Evolutionary conservation across 2,113 vertebrate species (phyloP), one percentile per base, ranked within the genome.

Genomic region (Gadus macrocephalus): DNA sequence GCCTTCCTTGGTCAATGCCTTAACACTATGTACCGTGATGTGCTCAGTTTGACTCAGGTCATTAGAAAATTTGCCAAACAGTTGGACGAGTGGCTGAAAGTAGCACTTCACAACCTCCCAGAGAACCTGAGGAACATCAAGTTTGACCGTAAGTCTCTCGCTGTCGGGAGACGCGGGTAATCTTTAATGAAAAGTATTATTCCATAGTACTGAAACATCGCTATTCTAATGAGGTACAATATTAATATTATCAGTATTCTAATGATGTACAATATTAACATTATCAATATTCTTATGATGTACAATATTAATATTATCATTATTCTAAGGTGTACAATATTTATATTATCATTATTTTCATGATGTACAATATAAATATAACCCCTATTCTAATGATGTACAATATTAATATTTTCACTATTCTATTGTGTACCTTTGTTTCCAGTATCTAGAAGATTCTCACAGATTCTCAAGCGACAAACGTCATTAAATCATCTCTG

Each of bases 51-150:
- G 88, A 99, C 97, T 1, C 97, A 99, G 92, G 97, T 99, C 75
- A 99, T 99, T 68, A 90, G 97, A 55, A 99, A 99, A 89, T 99
- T 99, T 92, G 97, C 97, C 84, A 99, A 99, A 89, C 97, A 99
- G 80, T 91, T 99, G 68, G 97, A 99, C 1, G 97, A 99, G 83
- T 99, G 97, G 97, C 91, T 99, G 25, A 98, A 97, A 89, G 94
- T 99, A 80, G 97, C 97, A 75, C 94, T 99, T 70, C 96, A 99
- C 0, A 95, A 99, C 87, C 93, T 99, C 70, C 97, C 97, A 0
- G 97, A 98, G 87, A 99, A 99, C 81, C 84, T 99, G 88, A 91
- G 97, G 76, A 98, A 96, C 80, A 98, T 98, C 86, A 99, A 99
- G 85, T 99, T 99, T 90, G 97, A 99, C 85, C 74, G 97, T 96